phyloP scores from a whole-genome alignment of 2,113 vertebrate genomes.

The Phycodurus eques region DNA sequence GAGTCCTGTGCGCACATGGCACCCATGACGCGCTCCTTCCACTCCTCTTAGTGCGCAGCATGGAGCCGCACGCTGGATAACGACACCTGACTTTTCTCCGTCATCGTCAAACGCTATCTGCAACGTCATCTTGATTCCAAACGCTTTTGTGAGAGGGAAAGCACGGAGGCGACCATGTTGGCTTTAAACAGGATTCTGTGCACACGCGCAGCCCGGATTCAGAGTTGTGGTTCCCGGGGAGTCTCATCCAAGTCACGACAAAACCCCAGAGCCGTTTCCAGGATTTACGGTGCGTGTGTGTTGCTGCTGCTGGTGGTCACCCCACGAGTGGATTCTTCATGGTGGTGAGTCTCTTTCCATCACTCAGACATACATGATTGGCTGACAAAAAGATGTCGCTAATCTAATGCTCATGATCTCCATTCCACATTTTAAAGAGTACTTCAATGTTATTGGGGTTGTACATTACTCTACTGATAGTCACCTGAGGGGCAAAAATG shows the following conservation, averaged over 20 bases:
- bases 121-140: background rate
- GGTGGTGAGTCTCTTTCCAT: slow-evolving; percentile 82
- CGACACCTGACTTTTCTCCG: slow-evolving; percentile 20
- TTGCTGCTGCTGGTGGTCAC: slow-evolving; percentile 86
- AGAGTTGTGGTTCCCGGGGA: slow-evolving; percentile 49
- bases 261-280: slow-evolving; percentile 67
- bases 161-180: slow-evolving; percentile 66
- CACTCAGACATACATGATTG: slow-evolving; percentile 18
- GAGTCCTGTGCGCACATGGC: slow-evolving; percentile 65
- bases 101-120: background rate
- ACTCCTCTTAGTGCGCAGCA: slow-evolving; percentile 53
- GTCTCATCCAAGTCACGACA: slow-evolving; percentile 66
- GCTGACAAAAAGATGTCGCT: background rate
- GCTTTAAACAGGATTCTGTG: slow-evolving; percentile 71
- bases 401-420: too few species aligned
- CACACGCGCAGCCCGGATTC: slow-evolving; percentile 47
- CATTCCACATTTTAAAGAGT: too few species aligned
- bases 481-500: too few species aligned
- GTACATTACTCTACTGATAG: too few species aligned
- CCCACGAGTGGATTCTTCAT: slow-evolving; percentile 87
- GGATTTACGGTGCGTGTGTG: slow-evolving; percentile 79
- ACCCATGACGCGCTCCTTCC: slow-evolving; percentile 45
- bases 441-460: too few species aligned
- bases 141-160: background rate
- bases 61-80: slow-evolving; percentile 44